Percentiles rank a stretch among this genome's conserved stretches.
Evolutionary conservation across 2,797 vertebrate genomes (phyloP).

Genomic region (Trachurus trachurus): DNA sequence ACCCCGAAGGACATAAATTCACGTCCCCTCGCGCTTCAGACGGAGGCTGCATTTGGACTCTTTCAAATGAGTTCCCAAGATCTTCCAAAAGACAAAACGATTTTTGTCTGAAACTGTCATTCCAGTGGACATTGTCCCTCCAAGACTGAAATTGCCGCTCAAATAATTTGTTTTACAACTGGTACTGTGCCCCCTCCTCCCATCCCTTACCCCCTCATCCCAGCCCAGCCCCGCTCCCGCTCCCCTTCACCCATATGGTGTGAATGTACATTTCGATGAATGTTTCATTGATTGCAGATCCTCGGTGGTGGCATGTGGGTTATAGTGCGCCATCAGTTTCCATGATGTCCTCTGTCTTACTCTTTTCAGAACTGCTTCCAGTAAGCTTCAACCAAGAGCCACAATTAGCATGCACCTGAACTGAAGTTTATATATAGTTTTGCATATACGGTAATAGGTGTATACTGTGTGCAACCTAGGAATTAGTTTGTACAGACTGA

Average conservation of each 20-base stretch:
- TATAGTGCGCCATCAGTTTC: constrained; percentile 64
- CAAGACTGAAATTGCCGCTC: constrained; percentile 63
- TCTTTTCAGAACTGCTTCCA: constrained; percentile 81
- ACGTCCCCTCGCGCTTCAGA: constrained; percentile 23
- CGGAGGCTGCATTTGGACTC: constrained; percentile 41
- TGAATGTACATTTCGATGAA: constrained; percentile 82
- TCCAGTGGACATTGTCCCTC: constrained; percentile 71
- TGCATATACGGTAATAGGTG: constrained; percentile 70
- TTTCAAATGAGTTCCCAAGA: constrained; percentile 70
- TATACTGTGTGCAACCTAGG: constrained; percentile 76
- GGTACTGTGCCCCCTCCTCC: constrained; percentile 63
- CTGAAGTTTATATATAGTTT: constrained; percentile 72
- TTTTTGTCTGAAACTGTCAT: constrained; percentile 76
- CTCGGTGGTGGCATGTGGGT: constrained; percentile 62
- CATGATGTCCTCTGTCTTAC: constrained; percentile 73
- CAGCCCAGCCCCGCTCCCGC: not conserved
- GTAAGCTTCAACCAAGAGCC: constrained; percentile 82
- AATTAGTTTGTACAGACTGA: constrained; percentile 78
- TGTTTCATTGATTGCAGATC: constrained; percentile 69
- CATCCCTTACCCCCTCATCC: not conserved
- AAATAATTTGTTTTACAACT: constrained; percentile 52
- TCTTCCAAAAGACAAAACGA: constrained; percentile 75
- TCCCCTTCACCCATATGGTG: constrained; percentile 44
- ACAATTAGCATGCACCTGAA: constrained; percentile 81
- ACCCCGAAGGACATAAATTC: constrained; percentile 46